Base-by-base conservation (phyloP, 2,888 invertebrate genomes). In the Heteromyza rotundicornis region DNA sequence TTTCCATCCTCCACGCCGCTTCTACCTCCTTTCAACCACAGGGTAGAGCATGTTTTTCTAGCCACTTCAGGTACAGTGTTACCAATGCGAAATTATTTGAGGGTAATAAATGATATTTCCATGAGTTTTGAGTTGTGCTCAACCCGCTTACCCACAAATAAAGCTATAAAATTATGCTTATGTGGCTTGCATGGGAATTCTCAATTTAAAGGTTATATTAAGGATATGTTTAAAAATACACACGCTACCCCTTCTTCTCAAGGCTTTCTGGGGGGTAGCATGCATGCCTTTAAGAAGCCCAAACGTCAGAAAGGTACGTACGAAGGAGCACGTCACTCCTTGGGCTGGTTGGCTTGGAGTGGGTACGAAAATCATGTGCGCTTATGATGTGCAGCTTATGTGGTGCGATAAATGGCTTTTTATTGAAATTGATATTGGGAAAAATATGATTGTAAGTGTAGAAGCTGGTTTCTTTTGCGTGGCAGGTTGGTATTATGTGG, bases 391-490 rank as follows among this genome's bases (percentile, higher is more conserved):
- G 62, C 68, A 67, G 72, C 77, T 76, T 78, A 75, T 76, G 76
- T 75, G 76, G 73, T 74, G 71, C 76, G 68, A 72, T 78, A 78
- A 81, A 77, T 79, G 77, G 78, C 68, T 79, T 78, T 78, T 79
- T 77, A 80, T 79, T 80, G 79, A 79, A 80, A 81, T 79, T 77
- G 82, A 80, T 82, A 80, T 80, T 75, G 71, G 72, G 62, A 69
- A 67, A 72, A 71, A 71, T 72, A 74, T n/a, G 19, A 47, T 47
- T 47, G 10, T 40, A 40, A 7, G 40, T 10, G 2, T 14, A n/a
- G n/a, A 10, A n/a, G 40, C 40, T n/a, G 40, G 40, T n/a, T 40
- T n/a, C 14, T n/a, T 44, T 55, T 23, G 24, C 7, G 23, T 55
- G 2, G n/a, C 3, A n/a, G 40, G 40, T 8, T 8, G 40, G 47